These are phyloP conservation scores for Mya arenaria DNA, from an alignment of 1,140 invertebrate genomes.

Conservation along the genomic window DNA sequence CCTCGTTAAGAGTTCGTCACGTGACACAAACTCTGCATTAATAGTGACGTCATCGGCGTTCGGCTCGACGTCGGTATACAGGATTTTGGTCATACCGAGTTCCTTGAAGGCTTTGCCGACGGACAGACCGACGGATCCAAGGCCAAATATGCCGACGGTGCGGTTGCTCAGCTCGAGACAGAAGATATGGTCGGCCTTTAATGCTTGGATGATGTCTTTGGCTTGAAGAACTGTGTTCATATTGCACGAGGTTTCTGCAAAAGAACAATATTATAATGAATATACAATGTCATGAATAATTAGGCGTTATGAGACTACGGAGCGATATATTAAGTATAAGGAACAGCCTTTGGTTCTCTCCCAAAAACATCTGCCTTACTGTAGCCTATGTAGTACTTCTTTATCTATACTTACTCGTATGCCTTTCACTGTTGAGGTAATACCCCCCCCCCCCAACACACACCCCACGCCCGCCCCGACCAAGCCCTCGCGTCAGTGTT, in stretches of 20 bases:
- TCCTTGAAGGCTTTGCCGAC: slow-evolving; percentile 86
- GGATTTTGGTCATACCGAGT: slow-evolving; percentile 86
- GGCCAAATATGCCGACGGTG: slow-evolving; percentile 92
- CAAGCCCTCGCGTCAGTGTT: too few species aligned
- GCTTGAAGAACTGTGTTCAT: slow-evolving; percentile 35
- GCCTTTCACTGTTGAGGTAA: too few species aligned
- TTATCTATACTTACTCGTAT: too few species aligned
- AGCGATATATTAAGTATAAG: too few species aligned
- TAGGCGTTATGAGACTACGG: too few species aligned
- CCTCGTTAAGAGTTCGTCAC: slow-evolving; percentile 67
- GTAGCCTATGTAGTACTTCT: too few species aligned
- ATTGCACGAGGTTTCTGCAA: slow-evolving; percentile 11
- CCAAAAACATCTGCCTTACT: too few species aligned
- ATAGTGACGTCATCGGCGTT: slow-evolving; percentile 66
- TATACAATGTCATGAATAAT: too few species aligned
- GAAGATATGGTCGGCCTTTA: slow-evolving; percentile 2
- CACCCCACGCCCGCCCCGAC: too few species aligned
- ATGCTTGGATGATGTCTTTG: slow-evolving; percentile 9
- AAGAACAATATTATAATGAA: too few species aligned
- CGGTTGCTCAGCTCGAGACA: slow-evolving; percentile 81
- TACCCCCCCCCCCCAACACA: too few species aligned
- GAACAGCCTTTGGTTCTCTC: too few species aligned
- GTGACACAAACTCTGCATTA: slow-evolving; percentile 69
- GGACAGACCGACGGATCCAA: slow-evolving; percentile 87
- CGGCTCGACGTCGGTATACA: slow-evolving; percentile 84